phyloP scores from a whole-genome alignment of 2,797 vertebrate genomes.

The Sebastes kiyomatsui region DNA sequence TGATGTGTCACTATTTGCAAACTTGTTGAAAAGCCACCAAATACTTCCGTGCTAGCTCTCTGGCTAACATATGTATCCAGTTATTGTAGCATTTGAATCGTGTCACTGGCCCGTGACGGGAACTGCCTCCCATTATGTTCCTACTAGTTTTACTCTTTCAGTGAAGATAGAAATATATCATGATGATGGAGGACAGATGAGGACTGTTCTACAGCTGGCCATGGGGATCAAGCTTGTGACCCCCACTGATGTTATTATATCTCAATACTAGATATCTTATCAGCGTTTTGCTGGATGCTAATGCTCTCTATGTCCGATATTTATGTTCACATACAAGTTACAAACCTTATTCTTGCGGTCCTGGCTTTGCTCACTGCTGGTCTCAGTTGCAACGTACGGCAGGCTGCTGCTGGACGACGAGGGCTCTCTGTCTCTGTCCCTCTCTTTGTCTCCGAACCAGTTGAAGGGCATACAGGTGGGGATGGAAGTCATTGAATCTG shows the following conservation, averaged over 20 bases:
- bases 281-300: background rate
- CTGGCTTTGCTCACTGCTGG: conserved; percentile 82
- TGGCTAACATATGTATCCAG: conserved; percentile 39
- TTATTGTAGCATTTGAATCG: conserved; percentile 23
- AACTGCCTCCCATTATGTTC: conserved; percentile 4
- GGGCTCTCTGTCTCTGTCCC: conserved; percentile 88
- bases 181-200: background rate
- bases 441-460: conserved; percentile 93
- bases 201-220: background rate
- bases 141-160: conserved; percentile 15
- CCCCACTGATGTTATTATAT: background rate
- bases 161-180: background rate
- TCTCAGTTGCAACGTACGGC: conserved; percentile 81
- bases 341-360: conserved; percentile 89
- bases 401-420: conserved; percentile 87
- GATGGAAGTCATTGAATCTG: conserved; percentile 90
- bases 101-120: too few relatives aligned
- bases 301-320: background rate
- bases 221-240: background rate
- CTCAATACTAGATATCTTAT: background rate
- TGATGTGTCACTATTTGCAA: conserved; percentile 48
- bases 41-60: background rate
- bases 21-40: conserved; percentile 45
- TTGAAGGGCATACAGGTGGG: conserved; percentile 96
- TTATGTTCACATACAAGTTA: background rate